Base-by-base conservation (phyloP, 2,888 invertebrate species). In the Cylindroiulus punctatus region DNA sequence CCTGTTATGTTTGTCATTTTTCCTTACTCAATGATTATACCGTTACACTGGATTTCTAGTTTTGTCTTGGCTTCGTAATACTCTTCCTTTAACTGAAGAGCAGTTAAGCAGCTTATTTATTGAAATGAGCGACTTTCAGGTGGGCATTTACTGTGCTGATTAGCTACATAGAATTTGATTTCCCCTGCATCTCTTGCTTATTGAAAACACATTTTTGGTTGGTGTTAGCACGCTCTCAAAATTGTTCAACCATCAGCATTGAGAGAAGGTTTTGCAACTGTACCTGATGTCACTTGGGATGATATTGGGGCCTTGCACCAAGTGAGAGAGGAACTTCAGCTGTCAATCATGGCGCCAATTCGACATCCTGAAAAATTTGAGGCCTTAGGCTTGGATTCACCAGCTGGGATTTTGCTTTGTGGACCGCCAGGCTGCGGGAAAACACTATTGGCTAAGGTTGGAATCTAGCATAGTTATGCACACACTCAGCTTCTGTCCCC, bases 281-380 rank as follows among this genome's bases (percentile, higher is more conserved):
- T 99, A 19, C 99, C 99, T 1, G 97, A 98, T 92, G 97, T 97
- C 0, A 96, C 97, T 0, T 99, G 99, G 99, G 94, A 96, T 65
- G 98, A 99, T 92, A 94, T 99, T 88, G 99, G 99, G 0, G 98
- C 98, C 0, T 91, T 99, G 85, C 93, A 93, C 85, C 94, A 96
- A 90, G 95, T 99, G 82, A 93, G 98, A 86, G 95, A 97, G 90
- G 97, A 98, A 90, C 92, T 99, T 52, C 95, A 97, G 90, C 92
- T 97, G 91, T 95, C 97, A 82, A 97, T 99, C 88, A 92, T 98
- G 91, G 94, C 96, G 26, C 98, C 98, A 40, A 96, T 99, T 0
- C 95, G 95, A 89, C 95, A 97, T 91, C 94, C 96, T 0, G 95
- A 96, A 88, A 94, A 95, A 89, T 94, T 97, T 89, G 93, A 93